Conservation (phyloP, 2,888 invertebrate species). For the Apamea monoglypha region DNA sequence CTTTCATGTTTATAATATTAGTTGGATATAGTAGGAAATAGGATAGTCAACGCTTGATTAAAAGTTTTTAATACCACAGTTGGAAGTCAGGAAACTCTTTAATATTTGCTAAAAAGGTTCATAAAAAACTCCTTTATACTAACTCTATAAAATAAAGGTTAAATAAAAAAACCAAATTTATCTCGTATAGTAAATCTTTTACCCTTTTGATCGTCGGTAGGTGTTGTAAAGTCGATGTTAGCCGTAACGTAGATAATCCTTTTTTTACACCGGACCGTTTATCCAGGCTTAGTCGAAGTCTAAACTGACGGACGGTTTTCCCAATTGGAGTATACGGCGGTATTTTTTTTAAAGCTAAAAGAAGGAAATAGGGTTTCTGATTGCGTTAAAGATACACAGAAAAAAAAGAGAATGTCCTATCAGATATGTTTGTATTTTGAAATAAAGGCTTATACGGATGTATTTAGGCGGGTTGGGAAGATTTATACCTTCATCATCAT, state of each 20-base stretch:
- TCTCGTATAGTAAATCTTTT: constrained; percentile 33
- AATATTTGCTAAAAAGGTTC: not conserved
- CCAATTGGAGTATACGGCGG: constrained; percentile 13
- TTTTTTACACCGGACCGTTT: constrained; percentile 56
- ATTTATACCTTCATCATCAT: not conserved
- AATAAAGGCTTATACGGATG: not conserved
- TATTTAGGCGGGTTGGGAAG: not conserved
- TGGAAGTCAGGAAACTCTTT: not conserved
- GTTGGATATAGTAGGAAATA: too few species aligned
- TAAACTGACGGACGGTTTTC: constrained; percentile 31
- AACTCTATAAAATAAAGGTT: constrained; percentile 8
- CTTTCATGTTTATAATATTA: too few species aligned
- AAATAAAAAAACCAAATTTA: constrained; percentile 34
- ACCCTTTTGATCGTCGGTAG: constrained; percentile 42
- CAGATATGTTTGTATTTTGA: not conserved
- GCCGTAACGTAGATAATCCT: constrained; percentile 53
- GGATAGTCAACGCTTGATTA: not conserved
- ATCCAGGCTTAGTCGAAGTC: constrained; percentile 45
- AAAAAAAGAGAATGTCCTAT: not conserved
- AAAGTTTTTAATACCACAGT: too few species aligned
- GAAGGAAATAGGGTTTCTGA: constrained; percentile 24
- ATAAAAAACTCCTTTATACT: constrained; percentile 1
- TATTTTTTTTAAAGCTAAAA: constrained; percentile 42
- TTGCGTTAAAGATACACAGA: constrained; percentile 24
- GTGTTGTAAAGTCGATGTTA: constrained; percentile 55